Evolutionary conservation across 2,888 invertebrate species (phyloP).

Genomic region (Acleris sparsana): DNA sequence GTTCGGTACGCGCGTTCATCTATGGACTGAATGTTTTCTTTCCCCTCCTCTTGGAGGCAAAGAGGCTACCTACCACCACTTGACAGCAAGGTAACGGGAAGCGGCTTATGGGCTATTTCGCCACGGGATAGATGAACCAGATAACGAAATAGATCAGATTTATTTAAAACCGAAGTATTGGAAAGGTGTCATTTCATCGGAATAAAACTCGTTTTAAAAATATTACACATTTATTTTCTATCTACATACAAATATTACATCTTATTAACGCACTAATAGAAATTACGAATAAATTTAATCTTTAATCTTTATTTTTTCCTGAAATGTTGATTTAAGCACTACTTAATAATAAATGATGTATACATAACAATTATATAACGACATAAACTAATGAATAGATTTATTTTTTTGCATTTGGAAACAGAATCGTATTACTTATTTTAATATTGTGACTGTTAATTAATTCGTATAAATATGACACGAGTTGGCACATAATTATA

Average conservation of each 20-base stretch:
- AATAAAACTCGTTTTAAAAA: conserved; percentile 22
- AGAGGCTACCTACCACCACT: conserved; percentile 43
- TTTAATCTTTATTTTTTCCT: not conserved
- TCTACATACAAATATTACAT: conserved; percentile 11
- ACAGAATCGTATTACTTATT: no score
- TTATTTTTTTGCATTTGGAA: not conserved
- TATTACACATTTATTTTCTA: conserved; percentile 19
- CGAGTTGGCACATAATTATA: not conserved
- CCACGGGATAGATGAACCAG: conserved; percentile 10
- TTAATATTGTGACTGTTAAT: no score
- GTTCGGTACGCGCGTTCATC: conserved; percentile 57
- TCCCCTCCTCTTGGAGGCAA: conserved; percentile 46
- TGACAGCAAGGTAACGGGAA: conserved; percentile 53
- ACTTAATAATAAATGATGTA: no score
- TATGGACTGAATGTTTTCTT: conserved; percentile 69
- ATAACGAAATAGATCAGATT: conserved; percentile 16
- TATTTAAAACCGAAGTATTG: not conserved
- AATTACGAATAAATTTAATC: conserved; percentile 3
- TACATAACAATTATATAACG: no score
- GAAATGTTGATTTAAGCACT: no score
- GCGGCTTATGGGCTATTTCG: conserved; percentile 37
- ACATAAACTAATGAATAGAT: no score
- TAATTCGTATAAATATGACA: not conserved
- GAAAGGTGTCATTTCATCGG: not conserved
- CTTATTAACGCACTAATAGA: not conserved